phyloP scores from a whole-genome alignment of 2,113 vertebrate genomes.

The Paracanthobrama guichenoti region DNA sequence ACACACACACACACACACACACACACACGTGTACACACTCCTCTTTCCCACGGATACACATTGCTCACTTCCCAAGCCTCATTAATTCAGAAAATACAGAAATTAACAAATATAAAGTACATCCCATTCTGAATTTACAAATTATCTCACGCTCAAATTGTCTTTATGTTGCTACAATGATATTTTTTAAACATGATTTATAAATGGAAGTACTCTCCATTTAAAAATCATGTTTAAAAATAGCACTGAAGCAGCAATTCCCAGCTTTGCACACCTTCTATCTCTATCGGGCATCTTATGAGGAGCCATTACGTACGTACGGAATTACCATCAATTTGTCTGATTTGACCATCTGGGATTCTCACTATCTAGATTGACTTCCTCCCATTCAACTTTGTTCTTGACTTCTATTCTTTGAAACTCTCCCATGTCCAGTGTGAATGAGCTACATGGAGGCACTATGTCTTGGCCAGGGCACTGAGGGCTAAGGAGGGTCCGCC shows the following conservation, averaged over 20 bases:
- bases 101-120: slow-evolving; percentile 4
- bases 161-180: no score
- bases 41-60: slow-evolving; percentile 26
- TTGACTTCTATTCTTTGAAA: slow-evolving; percentile 45
- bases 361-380: slow-evolving; percentile 52
- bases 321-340: slow-evolving; percentile 44
- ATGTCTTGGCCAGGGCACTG: slow-evolving; percentile 21
- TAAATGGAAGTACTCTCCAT: not conserved
- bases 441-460: slow-evolving; percentile 28
- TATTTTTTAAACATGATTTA: not conserved
- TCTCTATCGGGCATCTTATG: slow-evolving; percentile 34
- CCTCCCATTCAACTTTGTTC: slow-evolving; percentile 40
- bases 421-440: slow-evolving; percentile 49
- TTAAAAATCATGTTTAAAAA: not conserved
- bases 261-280: slow-evolving; percentile 8
- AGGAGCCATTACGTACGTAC: slow-evolving; percentile 28
- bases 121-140: not conserved
- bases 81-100: not conserved
- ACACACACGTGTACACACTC: not conserved
- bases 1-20: not conserved
- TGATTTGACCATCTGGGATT: slow-evolving; percentile 47
- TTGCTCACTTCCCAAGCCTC: not conserved
- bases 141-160: not conserved
- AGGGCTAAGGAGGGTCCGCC: not conserved
- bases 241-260: not conserved